phyloP scores from a whole-genome alignment of 2,113 vertebrate species.

The Dipodomys ordii region DNA sequence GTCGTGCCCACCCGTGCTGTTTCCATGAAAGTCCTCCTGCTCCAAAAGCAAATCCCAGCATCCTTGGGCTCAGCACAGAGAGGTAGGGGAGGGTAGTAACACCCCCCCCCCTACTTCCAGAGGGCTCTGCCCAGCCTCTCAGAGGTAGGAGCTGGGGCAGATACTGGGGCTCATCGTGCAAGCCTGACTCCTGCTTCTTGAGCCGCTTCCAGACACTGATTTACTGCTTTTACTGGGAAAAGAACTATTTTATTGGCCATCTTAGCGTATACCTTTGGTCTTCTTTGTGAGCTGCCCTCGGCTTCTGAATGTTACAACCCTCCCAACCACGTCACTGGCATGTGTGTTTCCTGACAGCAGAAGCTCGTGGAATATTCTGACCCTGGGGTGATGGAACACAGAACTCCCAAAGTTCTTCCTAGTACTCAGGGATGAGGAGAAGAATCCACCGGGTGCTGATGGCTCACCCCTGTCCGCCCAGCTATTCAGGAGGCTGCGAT shows the following conservation, averaged over 20 bases:
- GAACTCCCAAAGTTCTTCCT: background rate
- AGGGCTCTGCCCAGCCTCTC: fast-evolving
- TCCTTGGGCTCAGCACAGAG: background rate
- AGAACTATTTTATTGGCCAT: background rate
- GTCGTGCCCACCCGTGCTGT: conserved; percentile 51
- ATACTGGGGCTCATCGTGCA: fast-evolving
- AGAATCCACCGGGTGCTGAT: no score
- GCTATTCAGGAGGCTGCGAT: no score
- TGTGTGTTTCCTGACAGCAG: background rate
- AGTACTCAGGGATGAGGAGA: background rate
- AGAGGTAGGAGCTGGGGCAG: background rate
- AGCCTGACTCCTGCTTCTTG: background rate
- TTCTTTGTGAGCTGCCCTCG: background rate
- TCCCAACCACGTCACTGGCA: background rate
- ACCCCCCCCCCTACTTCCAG: background rate
- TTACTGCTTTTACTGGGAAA: background rate
- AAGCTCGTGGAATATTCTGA: background rate
- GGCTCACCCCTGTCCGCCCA: no score
- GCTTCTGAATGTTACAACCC: conserved; percentile 22
- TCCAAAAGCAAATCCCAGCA: background rate
- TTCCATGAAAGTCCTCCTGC: background rate
- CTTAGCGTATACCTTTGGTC: background rate
- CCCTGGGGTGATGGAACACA: background rate
- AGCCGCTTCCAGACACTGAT: background rate
- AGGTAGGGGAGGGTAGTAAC: background rate